Evolutionary conservation across 2,113 vertebrate genomes (phyloP), one percentile per base, ranked within the genome.

Genomic region (Chunga burmeisteri): DNA sequence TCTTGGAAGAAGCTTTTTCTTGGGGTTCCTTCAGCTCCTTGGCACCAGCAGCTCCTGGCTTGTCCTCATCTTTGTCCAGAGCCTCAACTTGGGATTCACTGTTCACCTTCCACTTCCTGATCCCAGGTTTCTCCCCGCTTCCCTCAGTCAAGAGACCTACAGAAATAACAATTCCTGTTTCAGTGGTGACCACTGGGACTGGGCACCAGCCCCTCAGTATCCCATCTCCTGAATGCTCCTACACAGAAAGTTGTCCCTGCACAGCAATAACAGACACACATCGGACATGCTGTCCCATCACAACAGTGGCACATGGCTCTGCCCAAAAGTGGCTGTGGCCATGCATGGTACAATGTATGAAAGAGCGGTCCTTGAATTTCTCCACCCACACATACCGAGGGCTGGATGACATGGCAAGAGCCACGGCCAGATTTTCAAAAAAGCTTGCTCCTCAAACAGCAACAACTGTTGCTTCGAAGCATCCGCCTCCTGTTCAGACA

Each of bases 1-100:
- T 98, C 95, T 97, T 98, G 62, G 97, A 91, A 77, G 93, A 27
- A 86, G 79, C 32, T 53, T 95, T 97, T 26, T 84, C 95, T 55
- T 20, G 82, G 15, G 36, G 91, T 40, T 86, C 71, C 11, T 95
- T 61, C 7, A 21, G 75, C 36, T 93, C 95, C 34, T 79, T 85
- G 13, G 34, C 13, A 8, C 29, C 8, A 15, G 90, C 73, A 73
- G 62, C 53, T 94, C 79, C 6, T 12, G 58, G 11, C 96, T 94
- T 75, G 6, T 87, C 87, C 23, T 94, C 78, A 77, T 85, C 91
- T 82, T 85, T 96, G 30, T 94, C 96, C 77, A 84, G 74, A 85
- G 78, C 93, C 87, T 97, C 96, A n/a, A 73, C 52, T 27, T 96
- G 96, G 79, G 91, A 94, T 66, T 91, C 67, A 36, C 9, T 78